Conservation (phyloP, 2,797 vertebrate species). For the Nannoperca obscura region DNA sequence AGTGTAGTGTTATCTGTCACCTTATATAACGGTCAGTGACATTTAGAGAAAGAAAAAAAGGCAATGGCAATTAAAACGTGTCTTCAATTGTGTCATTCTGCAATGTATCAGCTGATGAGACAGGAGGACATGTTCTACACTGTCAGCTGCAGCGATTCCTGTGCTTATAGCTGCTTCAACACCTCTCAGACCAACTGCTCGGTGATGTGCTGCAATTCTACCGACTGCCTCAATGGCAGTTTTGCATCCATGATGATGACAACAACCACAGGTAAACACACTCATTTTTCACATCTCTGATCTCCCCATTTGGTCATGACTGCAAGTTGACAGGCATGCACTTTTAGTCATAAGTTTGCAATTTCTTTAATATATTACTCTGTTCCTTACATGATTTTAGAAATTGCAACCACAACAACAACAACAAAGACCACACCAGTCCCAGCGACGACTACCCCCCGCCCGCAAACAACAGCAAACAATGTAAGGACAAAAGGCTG, state of each 20-base stretch:
- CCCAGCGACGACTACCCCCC: not conserved
- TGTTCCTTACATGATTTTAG: conserved; percentile 15
- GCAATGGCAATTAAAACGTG: not conserved
- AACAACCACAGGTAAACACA: conserved; percentile 69
- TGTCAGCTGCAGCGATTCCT: conserved; percentile 76
- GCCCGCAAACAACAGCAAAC: conserved; percentile 24
- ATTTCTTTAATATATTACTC: not conserved
- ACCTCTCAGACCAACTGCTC: conserved; percentile 66
- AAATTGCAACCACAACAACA: not conserved
- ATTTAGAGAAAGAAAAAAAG: not conserved
- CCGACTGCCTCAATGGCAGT: conserved; percentile 79
- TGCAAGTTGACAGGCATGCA: not conserved
- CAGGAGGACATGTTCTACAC: conserved; percentile 68
- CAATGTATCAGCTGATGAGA: conserved; percentile 77
- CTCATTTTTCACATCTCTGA: not conserved
- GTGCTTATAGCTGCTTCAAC: conserved; percentile 64
- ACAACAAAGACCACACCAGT: not conserved
- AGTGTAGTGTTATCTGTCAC: not conserved
- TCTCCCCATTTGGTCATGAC: not conserved
- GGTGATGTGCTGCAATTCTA: conserved; percentile 79
- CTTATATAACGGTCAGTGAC: not conserved
- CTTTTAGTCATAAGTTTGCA: not conserved
- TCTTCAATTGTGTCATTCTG: conserved; percentile 46
- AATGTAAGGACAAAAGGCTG: conserved; percentile 75
- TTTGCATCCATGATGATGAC: conserved; percentile 71